Percentiles rank a stretch among this genome's conserved stretches.
Conservation (phyloP, 1,140 invertebrate genomes). For the Elysia chlorotica region DNA sequence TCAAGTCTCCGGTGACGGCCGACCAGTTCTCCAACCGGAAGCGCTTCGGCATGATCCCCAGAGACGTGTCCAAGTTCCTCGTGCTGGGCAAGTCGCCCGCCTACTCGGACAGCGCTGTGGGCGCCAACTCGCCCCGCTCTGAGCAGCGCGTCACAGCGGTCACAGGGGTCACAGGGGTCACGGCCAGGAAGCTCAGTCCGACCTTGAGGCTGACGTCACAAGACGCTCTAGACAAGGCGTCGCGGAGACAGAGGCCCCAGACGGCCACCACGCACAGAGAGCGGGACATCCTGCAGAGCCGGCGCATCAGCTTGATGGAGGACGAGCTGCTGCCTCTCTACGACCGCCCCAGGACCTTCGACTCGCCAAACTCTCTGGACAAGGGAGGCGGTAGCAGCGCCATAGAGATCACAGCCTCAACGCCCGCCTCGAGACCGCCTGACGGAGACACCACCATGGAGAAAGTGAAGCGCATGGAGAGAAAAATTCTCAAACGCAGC, state of each 20-base stretch:
- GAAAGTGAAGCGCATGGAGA: not conserved
- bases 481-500: not conserved
- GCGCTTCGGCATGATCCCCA: not conserved
- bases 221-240: not conserved
- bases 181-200: not conserved
- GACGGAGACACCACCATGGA: not conserved
- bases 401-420: not conserved
- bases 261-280: not conserved
- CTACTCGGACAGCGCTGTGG: not conserved
- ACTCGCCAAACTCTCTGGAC: not conserved
- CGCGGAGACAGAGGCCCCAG: not conserved
- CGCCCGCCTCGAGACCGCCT: too few relatives aligned
- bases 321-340: not conserved
- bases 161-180: not conserved
- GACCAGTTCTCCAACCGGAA: conserved; percentile 1
- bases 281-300: not conserved
- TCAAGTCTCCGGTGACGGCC: not conserved
- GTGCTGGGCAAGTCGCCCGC: not conserved
- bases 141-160: not conserved
- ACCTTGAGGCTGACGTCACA: not conserved
- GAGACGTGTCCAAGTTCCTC: conserved; percentile 7
- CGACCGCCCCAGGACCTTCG: not conserved
- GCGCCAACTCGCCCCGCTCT: not conserved
- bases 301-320: not conserved
- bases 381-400: too few relatives aligned